Evolutionary conservation across 2,888 invertebrate species (phyloP), one percentile per base, ranked within the genome.

Genomic region (Rhagium mordax): DNA sequence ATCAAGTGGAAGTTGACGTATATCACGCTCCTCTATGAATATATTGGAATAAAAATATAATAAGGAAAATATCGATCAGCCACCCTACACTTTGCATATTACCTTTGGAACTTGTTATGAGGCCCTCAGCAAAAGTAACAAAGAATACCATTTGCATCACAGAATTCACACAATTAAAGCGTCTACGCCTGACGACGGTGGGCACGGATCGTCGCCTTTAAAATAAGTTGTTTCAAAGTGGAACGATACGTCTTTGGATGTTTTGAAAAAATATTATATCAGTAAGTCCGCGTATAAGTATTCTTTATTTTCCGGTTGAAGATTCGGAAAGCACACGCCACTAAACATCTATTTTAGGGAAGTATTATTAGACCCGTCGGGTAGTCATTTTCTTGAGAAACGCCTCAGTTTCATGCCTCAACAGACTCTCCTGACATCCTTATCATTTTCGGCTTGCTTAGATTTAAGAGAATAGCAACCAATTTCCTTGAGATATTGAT

Each of bases 281-380:
- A 27, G 53, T 6, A 65, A 65, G 55, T 65, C 65, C 53, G 27
- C 51, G 53, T 33, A 53, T 18, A 49, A 53, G 27, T 65, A 51
- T 41, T 65, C 64, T 49, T 24, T 49, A 64, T 64, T 64, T 64
- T 24, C 20, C 18, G 65, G 53, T 20, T 65, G 13, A 20, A 20
- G 41, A 33, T 33, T 53, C 53, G 51, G 65, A 33, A 53, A 20
- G 53, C 53, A 65, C 65, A 53, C 53, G 41, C 49, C 65, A 53
- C 53, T 53, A 65, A 65, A 33, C 65, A 65, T 53, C 65, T 53
- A 65, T 65, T 65, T 65, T 48, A 10, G 65, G 62, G 61, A 20
- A 24, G 33, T 24, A 49, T 65, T 65, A 65, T 65, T 65, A 65
- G 51, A 5, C n/a, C 18, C 21, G 65, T 8, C 18, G 33, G 65